These are phyloP conservation scores for Prunella himalayana DNA, from an alignment of 2,113 vertebrate genomes.

Conservation along the genomic window DNA sequence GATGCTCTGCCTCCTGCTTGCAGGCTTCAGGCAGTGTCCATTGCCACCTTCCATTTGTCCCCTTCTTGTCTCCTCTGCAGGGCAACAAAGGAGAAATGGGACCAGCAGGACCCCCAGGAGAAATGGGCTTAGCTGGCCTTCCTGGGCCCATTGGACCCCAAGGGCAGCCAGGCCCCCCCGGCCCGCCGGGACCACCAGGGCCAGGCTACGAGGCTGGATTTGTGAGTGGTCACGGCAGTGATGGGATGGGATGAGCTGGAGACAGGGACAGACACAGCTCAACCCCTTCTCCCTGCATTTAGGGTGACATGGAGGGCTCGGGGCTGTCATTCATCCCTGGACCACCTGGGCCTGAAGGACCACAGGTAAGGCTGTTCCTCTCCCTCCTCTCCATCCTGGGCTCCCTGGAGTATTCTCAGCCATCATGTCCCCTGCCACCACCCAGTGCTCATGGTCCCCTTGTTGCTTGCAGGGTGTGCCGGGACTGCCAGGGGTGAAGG, in stretches of 20 bases:
- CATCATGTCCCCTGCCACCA: not conserved
- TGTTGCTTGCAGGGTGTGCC: conserved; percentile 53
- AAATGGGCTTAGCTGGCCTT: conserved; percentile 80
- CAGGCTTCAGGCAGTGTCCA: not conserved
- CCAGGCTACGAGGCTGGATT: conserved; percentile 78
- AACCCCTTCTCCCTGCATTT: not conserved
- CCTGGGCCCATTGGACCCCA: conserved; percentile 88
- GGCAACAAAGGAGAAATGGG: conserved; percentile 80
- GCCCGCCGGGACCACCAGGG: conserved; percentile 81
- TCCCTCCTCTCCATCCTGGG: not conserved
- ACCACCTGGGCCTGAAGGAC: conserved; percentile 71
- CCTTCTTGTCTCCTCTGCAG: conserved; percentile 53
- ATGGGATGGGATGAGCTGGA: not conserved
- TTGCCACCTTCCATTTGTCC: not conserved
- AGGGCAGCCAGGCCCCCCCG: conserved; percentile 79
- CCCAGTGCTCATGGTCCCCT: not conserved
- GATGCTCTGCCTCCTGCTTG: not conserved
- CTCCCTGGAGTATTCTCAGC: not conserved
- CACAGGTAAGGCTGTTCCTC: conserved; percentile 65
- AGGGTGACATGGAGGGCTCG: conserved; percentile 94
- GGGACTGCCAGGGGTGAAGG: conserved; percentile 66
- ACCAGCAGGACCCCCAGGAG: conserved; percentile 71
- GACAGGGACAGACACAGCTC: rapidly evolving
- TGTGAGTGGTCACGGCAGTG: conserved; percentile 75
- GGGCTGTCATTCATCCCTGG: conserved; percentile 70